Base-by-base conservation (phyloP, 2,888 invertebrate genomes). In the Brachypterus glaber region DNA sequence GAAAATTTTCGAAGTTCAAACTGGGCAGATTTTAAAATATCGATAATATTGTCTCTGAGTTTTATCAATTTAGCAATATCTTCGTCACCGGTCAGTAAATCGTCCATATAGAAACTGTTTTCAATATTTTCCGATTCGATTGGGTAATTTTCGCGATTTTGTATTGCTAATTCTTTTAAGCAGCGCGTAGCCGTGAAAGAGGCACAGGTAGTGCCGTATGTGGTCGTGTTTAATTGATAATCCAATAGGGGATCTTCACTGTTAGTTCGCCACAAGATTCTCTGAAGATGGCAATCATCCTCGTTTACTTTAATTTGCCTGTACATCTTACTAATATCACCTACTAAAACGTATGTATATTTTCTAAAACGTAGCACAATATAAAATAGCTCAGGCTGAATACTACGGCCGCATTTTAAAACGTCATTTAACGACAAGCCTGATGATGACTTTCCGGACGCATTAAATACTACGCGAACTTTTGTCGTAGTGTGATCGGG, bases 321-420 rank as follows among this genome's bases (percentile, higher is more conserved):
- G 35, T 41, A 51, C 49, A 48, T 51, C 36, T 47, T 49, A 9
- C 30, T 13, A n/a, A 51, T 41, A 26, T 51, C 47, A 2, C 35
- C 43, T 4, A 42, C 33, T 11, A 47, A 18, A 2, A 41, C 44
- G 27, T 37, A 27, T 13, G 13, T 17, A 24, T 47, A 30, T 21
- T 37, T 17, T 27, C 48, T 27, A 37, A 45, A 49, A 16, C 44
- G 30, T 4, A 50, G 17, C 29, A 47, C 29, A 30, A 50, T 45
- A 9, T 30, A 27, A 35, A 42, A 35, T n/a, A 49, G 16, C 24
- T 45, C 45, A 9, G 37, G 18, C 34, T 44, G 45, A 5, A 48
- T 32, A 8, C 13, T 35, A 4, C 42, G 44, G 5, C 48, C 47
- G 16, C 30, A 32, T 3, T 33, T 17, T 32, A 38, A 40, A 9